phyloP scores from a whole-genome alignment of 2,888 invertebrate species.

The Congeria kusceri region DNA sequence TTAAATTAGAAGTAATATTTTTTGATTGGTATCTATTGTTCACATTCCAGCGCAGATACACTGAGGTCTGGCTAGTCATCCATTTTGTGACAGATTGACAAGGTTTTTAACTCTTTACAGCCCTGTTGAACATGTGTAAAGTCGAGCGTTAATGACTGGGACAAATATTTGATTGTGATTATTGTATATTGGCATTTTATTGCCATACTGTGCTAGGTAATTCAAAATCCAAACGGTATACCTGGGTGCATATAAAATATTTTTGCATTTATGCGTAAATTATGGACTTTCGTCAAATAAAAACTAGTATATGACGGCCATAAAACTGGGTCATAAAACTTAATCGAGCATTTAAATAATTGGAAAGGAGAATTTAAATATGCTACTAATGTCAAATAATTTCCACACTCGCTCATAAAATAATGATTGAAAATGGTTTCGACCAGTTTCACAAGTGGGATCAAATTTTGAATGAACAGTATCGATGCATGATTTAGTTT shows the following conservation, averaged over 20 bases:
- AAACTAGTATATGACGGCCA: conserved; percentile 47
- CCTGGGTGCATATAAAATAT: conserved; percentile 39
- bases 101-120: background rate
- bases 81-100: background rate
- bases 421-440: conserved; percentile 42
- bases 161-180: conserved; percentile 38
- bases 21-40: no score
- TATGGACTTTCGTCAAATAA: conserved; percentile 40
- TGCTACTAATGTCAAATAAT: conserved; percentile 62
- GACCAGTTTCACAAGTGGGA: conserved; percentile 5
- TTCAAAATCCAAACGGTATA: conserved; percentile 41
- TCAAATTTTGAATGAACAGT: background rate
- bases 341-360: conserved; percentile 66
- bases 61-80: no score
- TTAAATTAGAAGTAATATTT: no score
- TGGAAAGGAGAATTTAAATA: conserved; percentile 51
- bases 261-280: conserved; percentile 56
- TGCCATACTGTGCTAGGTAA: conserved; percentile 18
- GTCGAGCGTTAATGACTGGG: conserved; percentile 6
- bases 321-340: conserved; percentile 57
- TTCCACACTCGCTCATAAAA: conserved; percentile 43
- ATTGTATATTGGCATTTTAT: conserved; percentile 43
- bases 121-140: conserved; percentile 2
- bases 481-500: no score
- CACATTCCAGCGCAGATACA: no score